Conservation (phyloP, 2,797 vertebrate species). For the Spinus olivaceus region DNA sequence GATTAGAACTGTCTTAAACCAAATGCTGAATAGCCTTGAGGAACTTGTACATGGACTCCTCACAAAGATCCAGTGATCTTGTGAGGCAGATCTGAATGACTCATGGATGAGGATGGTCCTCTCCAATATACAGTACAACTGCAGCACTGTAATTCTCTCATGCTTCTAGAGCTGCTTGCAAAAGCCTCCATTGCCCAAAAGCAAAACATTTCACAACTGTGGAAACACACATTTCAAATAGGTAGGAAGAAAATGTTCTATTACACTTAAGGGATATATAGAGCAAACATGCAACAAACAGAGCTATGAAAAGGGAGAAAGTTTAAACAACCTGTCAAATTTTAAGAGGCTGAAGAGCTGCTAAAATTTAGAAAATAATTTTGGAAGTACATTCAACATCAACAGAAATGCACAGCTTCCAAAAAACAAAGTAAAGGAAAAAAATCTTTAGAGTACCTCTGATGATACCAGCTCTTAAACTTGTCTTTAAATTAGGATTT, state of each 20-base stretch:
- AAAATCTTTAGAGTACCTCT: neutral
- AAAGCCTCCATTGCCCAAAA: neutral
- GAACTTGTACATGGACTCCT: rapidly evolving
- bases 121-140: neutral
- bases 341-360: neutral
- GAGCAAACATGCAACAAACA: neutral
- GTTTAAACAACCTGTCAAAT: neutral
- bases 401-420: neutral
- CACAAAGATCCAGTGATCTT: neutral
- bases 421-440: neutral
- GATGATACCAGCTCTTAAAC: neutral
- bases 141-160: neutral
- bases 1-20: neutral
- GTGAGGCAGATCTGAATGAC: neutral
- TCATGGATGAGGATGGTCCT: neutral
- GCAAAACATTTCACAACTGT: neutral
- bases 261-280: neutral
- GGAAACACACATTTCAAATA: neutral
- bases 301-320: neutral
- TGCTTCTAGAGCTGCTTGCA: neutral
- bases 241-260: neutral
- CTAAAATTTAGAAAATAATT: neutral
- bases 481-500: neutral
- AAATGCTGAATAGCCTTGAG: neutral
- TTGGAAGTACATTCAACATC: neutral